Percentiles rank a stretch among this genome's conserved stretches.
These are phyloP conservation scores for Gasterosteus aculeatus DNA, from an alignment of 2,113 vertebrate genomes.

Conservation along the genomic window DNA sequence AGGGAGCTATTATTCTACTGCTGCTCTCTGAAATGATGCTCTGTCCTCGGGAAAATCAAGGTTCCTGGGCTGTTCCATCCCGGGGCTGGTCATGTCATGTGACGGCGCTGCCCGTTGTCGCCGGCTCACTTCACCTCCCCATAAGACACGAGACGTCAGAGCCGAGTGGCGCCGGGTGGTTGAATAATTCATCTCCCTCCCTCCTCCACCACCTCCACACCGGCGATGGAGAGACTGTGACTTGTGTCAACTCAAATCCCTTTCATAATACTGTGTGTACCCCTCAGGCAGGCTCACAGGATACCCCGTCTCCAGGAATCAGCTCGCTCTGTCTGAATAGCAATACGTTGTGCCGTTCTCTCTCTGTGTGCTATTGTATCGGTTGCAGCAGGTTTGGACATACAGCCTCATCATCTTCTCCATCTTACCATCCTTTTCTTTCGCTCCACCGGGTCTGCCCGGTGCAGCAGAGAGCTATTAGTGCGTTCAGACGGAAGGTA, in stretches of 20 bases:
- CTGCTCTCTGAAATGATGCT: constrained; percentile 74
- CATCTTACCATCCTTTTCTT: constrained; percentile 32
- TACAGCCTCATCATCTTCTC: constrained; percentile 41
- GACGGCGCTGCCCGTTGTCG: constrained; percentile 65
- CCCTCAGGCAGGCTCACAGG: constrained; percentile 65
- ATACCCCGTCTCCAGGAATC: constrained; percentile 37
- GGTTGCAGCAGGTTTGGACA: constrained; percentile 60
- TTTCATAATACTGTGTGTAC: constrained; percentile 71
- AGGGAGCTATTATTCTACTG: constrained; percentile 68
- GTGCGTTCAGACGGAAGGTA: constrained; percentile 57
- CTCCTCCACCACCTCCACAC: constrained; percentile 47
- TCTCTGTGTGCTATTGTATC: constrained; percentile 44
- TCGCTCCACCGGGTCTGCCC: constrained; percentile 50
- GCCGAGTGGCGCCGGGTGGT: constrained; percentile 58
- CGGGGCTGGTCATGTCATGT: constrained; percentile 57
- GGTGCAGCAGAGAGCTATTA: constrained; percentile 50
- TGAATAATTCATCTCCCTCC: constrained; percentile 73
- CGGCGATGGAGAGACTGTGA: constrained; percentile 73
- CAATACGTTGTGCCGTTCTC: constrained; percentile 59
- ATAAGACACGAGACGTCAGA: constrained; percentile 71
- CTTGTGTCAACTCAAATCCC: constrained; percentile 77
- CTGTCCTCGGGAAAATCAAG: constrained; percentile 67
- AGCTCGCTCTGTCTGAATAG: constrained; percentile 59
- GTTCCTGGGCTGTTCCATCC: constrained; percentile 62
- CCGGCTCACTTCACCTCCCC: constrained; percentile 59